Conservation (phyloP, 2,797 vertebrate genomes). For the Tangara arthus region DNA sequence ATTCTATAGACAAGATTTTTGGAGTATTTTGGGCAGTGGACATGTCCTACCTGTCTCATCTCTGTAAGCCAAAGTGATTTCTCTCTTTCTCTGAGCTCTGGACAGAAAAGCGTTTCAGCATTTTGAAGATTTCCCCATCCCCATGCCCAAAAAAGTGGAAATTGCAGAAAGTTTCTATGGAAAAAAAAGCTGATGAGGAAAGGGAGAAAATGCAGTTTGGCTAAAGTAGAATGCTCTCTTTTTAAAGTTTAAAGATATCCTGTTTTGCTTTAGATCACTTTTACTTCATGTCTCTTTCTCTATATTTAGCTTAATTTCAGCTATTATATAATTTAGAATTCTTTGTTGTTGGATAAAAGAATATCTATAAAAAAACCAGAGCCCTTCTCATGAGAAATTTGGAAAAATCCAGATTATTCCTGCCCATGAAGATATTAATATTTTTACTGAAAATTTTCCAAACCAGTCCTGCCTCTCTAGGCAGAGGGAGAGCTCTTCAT, state of each 20-base stretch:
- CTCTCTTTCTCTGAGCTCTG: background rate
- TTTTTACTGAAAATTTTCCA: slow-evolving; percentile 56
- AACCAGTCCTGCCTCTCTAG: slow-evolving; percentile 4
- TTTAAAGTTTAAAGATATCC: slow-evolving; percentile 30
- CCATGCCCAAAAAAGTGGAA: background rate
- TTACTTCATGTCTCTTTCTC: background rate
- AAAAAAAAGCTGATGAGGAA: background rate
- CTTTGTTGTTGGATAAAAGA: slow-evolving; percentile 54
- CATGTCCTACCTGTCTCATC: background rate
- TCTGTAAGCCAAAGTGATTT: background rate
- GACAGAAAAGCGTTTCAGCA: background rate
- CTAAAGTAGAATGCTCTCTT: slow-evolving; percentile 2
- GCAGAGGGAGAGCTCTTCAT: background rate
- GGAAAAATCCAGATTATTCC: slow-evolving; percentile 54
- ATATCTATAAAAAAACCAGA: slow-evolving; percentile 17
- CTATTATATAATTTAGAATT: slow-evolving; percentile 44
- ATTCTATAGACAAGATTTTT: background rate
- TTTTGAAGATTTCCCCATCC: background rate
- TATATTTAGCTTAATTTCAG: slow-evolving; percentile 57
- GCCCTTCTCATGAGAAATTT: slow-evolving; percentile 36
- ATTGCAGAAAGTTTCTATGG: background rate
- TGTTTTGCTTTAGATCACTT: slow-evolving; percentile 29
- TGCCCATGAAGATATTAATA: slow-evolving; percentile 48
- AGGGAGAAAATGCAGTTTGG: background rate
- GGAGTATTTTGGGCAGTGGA: background rate